phyloP scores from a whole-genome alignment of 2,888 invertebrate genomes.

The Morpho helenor region DNA sequence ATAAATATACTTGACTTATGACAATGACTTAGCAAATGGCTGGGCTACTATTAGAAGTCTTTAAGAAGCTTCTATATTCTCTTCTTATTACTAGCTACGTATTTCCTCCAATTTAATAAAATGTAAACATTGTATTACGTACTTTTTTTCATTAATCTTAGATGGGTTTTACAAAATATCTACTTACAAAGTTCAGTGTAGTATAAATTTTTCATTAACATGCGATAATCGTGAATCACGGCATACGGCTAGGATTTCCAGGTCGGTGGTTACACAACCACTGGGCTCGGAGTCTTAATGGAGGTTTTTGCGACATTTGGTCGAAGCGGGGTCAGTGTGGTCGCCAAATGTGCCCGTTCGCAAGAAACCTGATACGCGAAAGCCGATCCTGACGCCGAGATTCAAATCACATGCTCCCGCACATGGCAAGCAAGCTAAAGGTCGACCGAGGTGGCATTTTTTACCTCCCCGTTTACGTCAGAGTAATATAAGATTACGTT shows the following conservation, averaged over 20 bases:
- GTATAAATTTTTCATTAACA: not conserved
- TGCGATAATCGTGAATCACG: slow-evolving; percentile 33
- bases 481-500: slow-evolving; percentile 24
- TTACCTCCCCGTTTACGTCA: slow-evolving; percentile 52
- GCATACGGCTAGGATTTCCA: slow-evolving; percentile 29
- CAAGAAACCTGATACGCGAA: slow-evolving; percentile 56
- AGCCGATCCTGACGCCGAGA: slow-evolving; percentile 54
- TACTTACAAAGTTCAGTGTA: too few species aligned
- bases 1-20: too few species aligned
- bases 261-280: slow-evolving; percentile 43
- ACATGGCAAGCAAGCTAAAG: slow-evolving; percentile 62
- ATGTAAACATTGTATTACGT: too few species aligned
- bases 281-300: slow-evolving; percentile 48
- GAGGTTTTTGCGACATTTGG: slow-evolving; percentile 60
- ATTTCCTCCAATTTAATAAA: too few species aligned
- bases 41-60: too few species aligned
- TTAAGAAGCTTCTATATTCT: too few species aligned
- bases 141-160: too few species aligned
- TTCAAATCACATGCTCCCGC: slow-evolving; percentile 59
- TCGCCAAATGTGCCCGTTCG: slow-evolving; percentile 61
- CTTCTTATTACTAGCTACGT: too few species aligned
- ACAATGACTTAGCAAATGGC: too few species aligned
- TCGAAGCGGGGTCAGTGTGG: slow-evolving; percentile 50
- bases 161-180: too few species aligned
- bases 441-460: slow-evolving; percentile 67